These are phyloP conservation scores for Gymnocheta viridis DNA, from an alignment of 2,888 invertebrate genomes.

Conservation along the genomic window DNA sequence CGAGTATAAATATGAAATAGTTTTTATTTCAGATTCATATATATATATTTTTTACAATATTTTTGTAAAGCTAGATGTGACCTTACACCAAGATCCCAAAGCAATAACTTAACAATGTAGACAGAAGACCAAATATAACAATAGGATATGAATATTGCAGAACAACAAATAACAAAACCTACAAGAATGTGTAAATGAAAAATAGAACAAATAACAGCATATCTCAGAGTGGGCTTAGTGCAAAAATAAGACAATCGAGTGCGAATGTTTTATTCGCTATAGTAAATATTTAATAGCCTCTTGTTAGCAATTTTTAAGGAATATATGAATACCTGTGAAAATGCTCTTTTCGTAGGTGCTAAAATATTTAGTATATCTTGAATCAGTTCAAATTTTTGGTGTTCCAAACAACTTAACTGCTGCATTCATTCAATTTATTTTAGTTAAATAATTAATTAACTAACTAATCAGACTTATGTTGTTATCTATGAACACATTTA, in stretches of 20 bases:
- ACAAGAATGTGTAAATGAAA: constrained; percentile 1
- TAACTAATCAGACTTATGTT: too few relatives aligned
- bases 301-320: too few relatives aligned
- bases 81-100: constrained; percentile 78
- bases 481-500: too few relatives aligned
- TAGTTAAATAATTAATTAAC: too few relatives aligned
- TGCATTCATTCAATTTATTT: too few relatives aligned
- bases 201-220: not conserved
- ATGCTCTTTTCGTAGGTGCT: too few relatives aligned
- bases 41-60: constrained; percentile 71
- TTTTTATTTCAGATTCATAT: constrained; percentile 74
- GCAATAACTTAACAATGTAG: constrained; percentile 80
- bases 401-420: too few relatives aligned
- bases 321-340: too few relatives aligned
- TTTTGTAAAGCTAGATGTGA: constrained; percentile 72
- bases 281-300: not conserved
- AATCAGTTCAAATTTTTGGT: too few relatives aligned
- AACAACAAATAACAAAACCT: constrained; percentile 61
- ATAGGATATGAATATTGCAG: constrained; percentile 67
- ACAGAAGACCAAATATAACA: constrained; percentile 68
- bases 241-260: not conserved
- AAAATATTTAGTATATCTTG: too few relatives aligned
- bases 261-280: constrained; percentile 10
- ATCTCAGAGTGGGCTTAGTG: constrained; percentile 35
- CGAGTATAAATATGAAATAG: constrained; percentile 28